Percentiles rank a stretch among this genome's conserved stretches.
phyloP scores from a whole-genome alignment of 1,140 invertebrate genomes.

The Aporrectodea caliginosa region DNA sequence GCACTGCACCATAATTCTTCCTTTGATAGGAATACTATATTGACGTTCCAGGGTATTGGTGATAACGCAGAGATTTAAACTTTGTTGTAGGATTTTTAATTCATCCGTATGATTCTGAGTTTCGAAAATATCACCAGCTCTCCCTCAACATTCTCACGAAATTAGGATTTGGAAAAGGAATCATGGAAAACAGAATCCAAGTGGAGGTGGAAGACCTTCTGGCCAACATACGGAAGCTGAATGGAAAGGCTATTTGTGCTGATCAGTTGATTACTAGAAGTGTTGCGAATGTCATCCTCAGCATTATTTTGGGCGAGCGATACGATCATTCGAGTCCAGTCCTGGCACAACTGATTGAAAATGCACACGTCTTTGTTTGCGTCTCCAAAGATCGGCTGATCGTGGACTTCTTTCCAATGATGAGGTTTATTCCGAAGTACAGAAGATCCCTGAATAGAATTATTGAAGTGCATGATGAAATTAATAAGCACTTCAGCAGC shows the following conservation, averaged over 20 bases:
- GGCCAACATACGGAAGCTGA: too few relatives aligned
- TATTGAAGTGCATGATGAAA: too few relatives aligned
- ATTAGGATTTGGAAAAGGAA: constrained; percentile 7
- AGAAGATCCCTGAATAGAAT: not conserved
- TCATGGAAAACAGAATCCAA: constrained; percentile 8
- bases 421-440: not conserved
- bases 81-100: not conserved
- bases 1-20: too few relatives aligned
- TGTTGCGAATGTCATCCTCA: constrained; percentile 12
- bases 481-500: too few relatives aligned
- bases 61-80: too few relatives aligned
- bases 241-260: too few relatives aligned
- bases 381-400: not conserved
- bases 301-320: constrained; percentile 5
- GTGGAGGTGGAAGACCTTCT: constrained; percentile 38
- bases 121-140: not conserved
- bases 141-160: constrained; percentile 1
- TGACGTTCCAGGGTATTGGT: too few relatives aligned
- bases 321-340: too few relatives aligned
- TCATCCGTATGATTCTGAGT: not conserved
- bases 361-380: not conserved
- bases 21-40: too few relatives aligned
- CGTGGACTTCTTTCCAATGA: constrained; percentile 12
- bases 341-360: too few relatives aligned
- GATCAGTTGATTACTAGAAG: not conserved